These are phyloP conservation scores for Heterodera filipjevi DNA, from an alignment of 2,888 invertebrate species.

Conservation along the genomic window DNA sequence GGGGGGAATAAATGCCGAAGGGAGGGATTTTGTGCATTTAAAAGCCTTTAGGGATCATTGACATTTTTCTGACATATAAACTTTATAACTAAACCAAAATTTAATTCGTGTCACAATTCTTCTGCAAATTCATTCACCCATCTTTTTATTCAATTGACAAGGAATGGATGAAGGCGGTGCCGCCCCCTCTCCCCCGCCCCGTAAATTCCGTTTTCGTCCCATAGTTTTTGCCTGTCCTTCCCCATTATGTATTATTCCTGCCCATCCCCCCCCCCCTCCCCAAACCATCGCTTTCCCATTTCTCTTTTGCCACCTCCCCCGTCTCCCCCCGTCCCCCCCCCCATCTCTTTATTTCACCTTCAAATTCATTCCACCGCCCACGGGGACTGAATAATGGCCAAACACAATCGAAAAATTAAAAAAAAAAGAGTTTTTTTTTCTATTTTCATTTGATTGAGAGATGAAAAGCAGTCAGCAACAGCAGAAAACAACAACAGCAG, in stretches of 20 bases:
- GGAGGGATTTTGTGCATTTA: too few species aligned
- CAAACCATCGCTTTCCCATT: slow-evolving; percentile 1
- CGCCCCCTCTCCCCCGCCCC: background rate
- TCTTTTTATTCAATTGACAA: too few species aligned
- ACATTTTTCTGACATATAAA: too few species aligned
- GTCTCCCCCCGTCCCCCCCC: background rate
- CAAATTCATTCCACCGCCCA: background rate
- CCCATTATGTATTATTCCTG: slow-evolving; percentile 1
- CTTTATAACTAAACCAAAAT: too few species aligned
- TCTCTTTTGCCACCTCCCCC: background rate
- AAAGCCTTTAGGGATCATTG: too few species aligned
- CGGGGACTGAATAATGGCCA: slow-evolving; percentile 9
- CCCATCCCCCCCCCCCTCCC: background rate
- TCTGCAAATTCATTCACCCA: too few species aligned
- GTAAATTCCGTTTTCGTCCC: slow-evolving; percentile 1
- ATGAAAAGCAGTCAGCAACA: background rate
- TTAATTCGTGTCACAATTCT: too few species aligned
- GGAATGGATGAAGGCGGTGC: background rate
- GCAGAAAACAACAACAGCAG: background rate
- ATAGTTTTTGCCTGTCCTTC: slow-evolving; percentile 1
- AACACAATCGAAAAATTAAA: background rate
- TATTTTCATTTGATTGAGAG: background rate
- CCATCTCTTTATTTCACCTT: background rate
- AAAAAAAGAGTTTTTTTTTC: background rate
- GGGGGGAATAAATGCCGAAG: too few species aligned